A percentile compares a stretch with the other conserved stretches of the same genome.
These are phyloP conservation scores for Apotomis capreana DNA, from an alignment of 2,888 invertebrate genomes.

Conservation along the genomic window DNA sequence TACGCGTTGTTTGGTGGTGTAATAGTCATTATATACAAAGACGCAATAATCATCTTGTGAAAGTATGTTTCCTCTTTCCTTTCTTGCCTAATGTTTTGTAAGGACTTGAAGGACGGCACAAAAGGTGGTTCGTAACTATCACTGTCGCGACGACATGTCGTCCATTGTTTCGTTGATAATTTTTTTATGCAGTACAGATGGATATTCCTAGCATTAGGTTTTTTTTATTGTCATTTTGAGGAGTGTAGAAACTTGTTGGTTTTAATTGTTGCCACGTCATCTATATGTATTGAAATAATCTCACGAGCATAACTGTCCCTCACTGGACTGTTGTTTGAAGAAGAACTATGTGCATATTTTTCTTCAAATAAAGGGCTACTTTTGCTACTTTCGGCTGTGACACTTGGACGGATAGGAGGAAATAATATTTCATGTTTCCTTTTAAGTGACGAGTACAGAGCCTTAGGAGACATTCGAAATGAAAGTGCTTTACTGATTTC, in stretches of 20 bases:
- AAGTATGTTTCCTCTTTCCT: neutral
- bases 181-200: neutral
- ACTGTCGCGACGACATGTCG: neutral
- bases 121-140: neutral
- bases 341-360: neutral
- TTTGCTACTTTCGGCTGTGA: neutral
- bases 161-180: neutral
- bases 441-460: conserved; percentile 2
- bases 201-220: neutral
- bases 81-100: neutral
- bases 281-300: neutral
- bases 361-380: neutral
- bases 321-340: neutral
- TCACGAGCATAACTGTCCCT: neutral
- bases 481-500: neutral
- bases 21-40: no score
- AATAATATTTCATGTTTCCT: neutral
- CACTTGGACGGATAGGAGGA: neutral
- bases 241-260: neutral
- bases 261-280: conserved; percentile 5
- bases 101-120: neutral
- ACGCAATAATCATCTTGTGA: no score
- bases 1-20: no score
- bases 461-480: neutral
- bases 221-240: neutral